Conservation (phyloP, 1,140 invertebrate species). For the Coenobita brevimanus region DNA sequence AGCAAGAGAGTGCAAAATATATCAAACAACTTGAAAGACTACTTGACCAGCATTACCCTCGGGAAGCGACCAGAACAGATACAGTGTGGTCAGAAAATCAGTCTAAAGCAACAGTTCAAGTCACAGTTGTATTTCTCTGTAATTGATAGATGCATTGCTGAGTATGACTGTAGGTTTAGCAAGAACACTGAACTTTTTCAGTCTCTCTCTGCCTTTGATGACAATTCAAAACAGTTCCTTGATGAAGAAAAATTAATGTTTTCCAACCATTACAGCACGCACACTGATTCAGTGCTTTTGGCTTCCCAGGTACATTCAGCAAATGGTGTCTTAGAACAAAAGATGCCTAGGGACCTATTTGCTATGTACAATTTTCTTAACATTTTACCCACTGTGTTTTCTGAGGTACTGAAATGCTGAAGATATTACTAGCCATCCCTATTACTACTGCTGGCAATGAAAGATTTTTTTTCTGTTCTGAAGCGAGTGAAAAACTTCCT, state of each 20-base stretch:
- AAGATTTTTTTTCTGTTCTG: no score
- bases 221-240: not conserved
- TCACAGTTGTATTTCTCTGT: not conserved
- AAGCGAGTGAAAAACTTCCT: no score
- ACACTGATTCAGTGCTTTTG: not conserved
- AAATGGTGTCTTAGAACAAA: not conserved
- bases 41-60: not conserved
- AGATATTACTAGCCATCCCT: no score
- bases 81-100: not conserved
- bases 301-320: not conserved
- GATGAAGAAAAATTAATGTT: not conserved
- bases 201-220: not conserved
- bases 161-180: not conserved
- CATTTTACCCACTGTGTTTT: not conserved
- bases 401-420: no score
- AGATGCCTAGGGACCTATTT: not conserved
- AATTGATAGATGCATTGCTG: not conserved
- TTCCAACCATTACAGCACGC: not conserved
- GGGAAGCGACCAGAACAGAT: not conserved
- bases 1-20: not conserved
- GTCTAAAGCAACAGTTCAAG: not conserved
- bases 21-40: not conserved
- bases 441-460: no score
- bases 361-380: not conserved
- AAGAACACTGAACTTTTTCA: not conserved